Evolutionary conservation across 2,113 vertebrate genomes (phyloP).

Genomic region (Romanogobio albipinnatus): DNA sequence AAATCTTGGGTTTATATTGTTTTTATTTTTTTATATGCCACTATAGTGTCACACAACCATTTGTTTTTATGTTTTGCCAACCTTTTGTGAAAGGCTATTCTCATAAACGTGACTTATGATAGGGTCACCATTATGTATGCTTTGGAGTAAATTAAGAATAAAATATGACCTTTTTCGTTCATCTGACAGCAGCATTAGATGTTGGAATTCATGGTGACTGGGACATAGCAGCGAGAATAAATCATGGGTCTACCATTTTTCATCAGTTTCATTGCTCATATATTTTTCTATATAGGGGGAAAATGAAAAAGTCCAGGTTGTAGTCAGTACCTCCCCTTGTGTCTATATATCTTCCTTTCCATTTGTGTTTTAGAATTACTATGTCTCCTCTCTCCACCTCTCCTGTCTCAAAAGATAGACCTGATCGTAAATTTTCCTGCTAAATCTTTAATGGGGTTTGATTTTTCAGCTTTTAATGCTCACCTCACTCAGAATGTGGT

Average conservation of each 20-base stretch:
- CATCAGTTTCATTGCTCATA: slow-evolving; percentile 39
- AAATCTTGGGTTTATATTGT: background rate
- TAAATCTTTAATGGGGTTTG: slow-evolving; percentile 60
- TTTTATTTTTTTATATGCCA: background rate
- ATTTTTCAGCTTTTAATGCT: slow-evolving; percentile 43
- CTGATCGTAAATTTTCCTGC: slow-evolving; percentile 45
- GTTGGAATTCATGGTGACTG: slow-evolving; percentile 15
- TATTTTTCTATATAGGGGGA: slow-evolving; percentile 29
- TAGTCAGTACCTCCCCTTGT: slow-evolving; percentile 20
- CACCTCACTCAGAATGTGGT: slow-evolving; percentile 9
- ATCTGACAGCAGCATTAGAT: slow-evolving; percentile 37
- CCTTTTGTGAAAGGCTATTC: background rate
- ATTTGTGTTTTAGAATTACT: slow-evolving; percentile 53
- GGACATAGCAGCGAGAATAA: slow-evolving; percentile 15
- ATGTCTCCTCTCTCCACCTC: slow-evolving; percentile 36
- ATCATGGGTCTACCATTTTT: slow-evolving; percentile 19
- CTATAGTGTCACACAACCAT: background rate
- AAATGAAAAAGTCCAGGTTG: slow-evolving; percentile 20
- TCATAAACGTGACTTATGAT: background rate
- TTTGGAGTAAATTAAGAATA: slow-evolving; percentile 32
- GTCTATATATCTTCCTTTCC: slow-evolving; percentile 48
- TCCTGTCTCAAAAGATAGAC: slow-evolving; percentile 52
- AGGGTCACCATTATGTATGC: slow-evolving; percentile 1
- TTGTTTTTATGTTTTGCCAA: slow-evolving; percentile 18
- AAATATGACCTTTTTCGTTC: slow-evolving; percentile 23